Evolutionary conservation across 2,888 invertebrate genomes (phyloP).

Genomic region (Agriotes lineatus): DNA sequence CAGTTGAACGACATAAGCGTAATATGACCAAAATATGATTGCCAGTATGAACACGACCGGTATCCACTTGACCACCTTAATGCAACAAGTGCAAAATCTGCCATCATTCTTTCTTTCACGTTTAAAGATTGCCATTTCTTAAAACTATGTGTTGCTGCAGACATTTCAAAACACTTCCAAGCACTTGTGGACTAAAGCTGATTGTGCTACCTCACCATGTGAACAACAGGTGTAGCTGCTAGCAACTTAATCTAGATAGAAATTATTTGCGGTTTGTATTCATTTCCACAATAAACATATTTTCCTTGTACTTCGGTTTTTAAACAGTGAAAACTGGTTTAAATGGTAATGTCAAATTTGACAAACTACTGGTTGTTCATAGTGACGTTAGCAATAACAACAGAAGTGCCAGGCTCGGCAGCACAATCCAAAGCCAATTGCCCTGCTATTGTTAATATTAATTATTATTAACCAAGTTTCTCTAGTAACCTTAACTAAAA

Average conservation of each 20-base stretch:
- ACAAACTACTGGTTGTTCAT: too few relatives aligned
- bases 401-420: too few relatives aligned
- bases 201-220: too few relatives aligned
- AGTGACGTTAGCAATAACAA: too few relatives aligned
- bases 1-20: slow-evolving; percentile 96
- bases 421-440: too few relatives aligned
- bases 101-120: background rate
- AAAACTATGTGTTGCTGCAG: background rate
- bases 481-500: too few relatives aligned
- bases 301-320: too few relatives aligned
- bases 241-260: background rate
- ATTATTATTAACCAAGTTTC: too few relatives aligned
- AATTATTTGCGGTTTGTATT: background rate
- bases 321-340: too few relatives aligned
- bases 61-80: slow-evolving; percentile 25
- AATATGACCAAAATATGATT: slow-evolving; percentile 86
- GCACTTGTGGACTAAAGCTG: background rate
- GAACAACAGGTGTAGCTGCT: background rate
- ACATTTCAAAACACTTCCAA: background rate
- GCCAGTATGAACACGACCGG: slow-evolving; percentile 32
- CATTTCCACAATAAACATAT: background rate
- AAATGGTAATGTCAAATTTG: too few relatives aligned
- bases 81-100: background rate
- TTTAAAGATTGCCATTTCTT: background rate
- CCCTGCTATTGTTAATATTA: too few relatives aligned